These are phyloP conservation scores for Talpa occidentalis DNA, from an alignment of 2,113 vertebrate genomes.

Conservation along the genomic window DNA sequence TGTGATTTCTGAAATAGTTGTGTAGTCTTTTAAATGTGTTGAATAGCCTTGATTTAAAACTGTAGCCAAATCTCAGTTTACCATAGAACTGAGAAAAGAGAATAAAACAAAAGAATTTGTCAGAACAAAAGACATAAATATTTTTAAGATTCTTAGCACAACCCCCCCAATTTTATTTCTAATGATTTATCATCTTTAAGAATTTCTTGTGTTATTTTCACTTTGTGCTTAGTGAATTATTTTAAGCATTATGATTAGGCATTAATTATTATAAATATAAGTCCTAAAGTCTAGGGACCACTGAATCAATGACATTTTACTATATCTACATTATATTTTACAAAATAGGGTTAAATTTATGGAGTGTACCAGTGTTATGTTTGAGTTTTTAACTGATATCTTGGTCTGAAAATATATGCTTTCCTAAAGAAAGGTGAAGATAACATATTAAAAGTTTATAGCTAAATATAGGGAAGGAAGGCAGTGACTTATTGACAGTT, in stretches of 20 bases:
- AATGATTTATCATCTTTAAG: too few species aligned
- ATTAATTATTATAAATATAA: too few species aligned
- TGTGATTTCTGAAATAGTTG: slow-evolving; percentile 1
- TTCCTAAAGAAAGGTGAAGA: slow-evolving; percentile 43
- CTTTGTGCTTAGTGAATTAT: neutral
- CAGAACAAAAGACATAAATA: slow-evolving; percentile 13
- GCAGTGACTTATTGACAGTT: slow-evolving; percentile 12
- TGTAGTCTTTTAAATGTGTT: slow-evolving; percentile 22
- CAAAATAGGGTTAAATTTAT: neutral
- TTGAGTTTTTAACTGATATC: neutral
- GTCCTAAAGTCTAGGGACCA: too few species aligned
- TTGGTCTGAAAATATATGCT: slow-evolving; percentile 24
- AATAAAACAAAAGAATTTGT: neutral
- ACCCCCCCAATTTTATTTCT: neutral
- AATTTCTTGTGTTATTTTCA: neutral
- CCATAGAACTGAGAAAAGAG: neutral
- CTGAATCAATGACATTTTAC: too few species aligned
- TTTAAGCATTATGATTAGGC: neutral
- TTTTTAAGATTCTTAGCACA: slow-evolving; percentile 24
- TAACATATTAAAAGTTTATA: slow-evolving; percentile 37
- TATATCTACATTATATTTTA: too few species aligned
- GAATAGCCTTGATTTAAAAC: neutral
- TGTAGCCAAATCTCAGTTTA: slow-evolving; percentile 21
- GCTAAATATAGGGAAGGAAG: slow-evolving; percentile 63
- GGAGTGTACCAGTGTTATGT: neutral